phyloP scores from a whole-genome alignment of 2,113 vertebrate genomes.

The Carassius auratus region DNA sequence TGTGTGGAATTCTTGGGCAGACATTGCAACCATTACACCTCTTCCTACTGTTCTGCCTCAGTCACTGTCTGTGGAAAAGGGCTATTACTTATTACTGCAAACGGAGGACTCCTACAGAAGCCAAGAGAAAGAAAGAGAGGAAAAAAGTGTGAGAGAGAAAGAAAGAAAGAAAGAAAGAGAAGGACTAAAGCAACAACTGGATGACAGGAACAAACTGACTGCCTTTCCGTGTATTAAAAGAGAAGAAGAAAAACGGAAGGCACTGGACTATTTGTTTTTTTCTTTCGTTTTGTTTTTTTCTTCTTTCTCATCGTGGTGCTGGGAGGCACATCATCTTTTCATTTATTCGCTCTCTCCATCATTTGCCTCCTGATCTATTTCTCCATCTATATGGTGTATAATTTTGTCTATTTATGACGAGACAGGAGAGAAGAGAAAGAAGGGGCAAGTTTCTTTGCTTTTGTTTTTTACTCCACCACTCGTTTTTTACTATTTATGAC shows the following conservation, averaged over 20 bases:
- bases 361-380: constrained; percentile 83
- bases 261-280: constrained; percentile 84
- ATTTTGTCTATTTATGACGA: constrained; percentile 78
- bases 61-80: constrained; percentile 52
- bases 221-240: constrained; percentile 24
- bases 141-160: constrained; percentile 35
- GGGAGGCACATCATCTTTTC: constrained; percentile 82
- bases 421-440: constrained; percentile 63
- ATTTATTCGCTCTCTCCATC: constrained; percentile 78
- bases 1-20: constrained; percentile 58
- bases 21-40: constrained; percentile 55
- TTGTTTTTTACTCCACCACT: constrained; percentile 53
- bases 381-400: constrained; percentile 80
- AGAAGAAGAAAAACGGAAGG: constrained; percentile 79
- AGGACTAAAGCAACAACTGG: constrained; percentile 44
- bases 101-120: constrained; percentile 47
- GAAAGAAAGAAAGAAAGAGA: neutral
- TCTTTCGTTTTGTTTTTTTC: constrained; percentile 84
- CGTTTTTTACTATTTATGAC: constrained; percentile 54
- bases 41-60: constrained; percentile 51
- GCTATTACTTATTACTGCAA: constrained; percentile 47
- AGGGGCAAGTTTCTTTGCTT: constrained; percentile 58
- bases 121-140: constrained; percentile 37
- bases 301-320: constrained; percentile 81
- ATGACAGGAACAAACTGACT: constrained; percentile 46